Evolutionary conservation across 2,113 vertebrate genomes (phyloP).

Genomic region (Mormyrus lacerda): DNA sequence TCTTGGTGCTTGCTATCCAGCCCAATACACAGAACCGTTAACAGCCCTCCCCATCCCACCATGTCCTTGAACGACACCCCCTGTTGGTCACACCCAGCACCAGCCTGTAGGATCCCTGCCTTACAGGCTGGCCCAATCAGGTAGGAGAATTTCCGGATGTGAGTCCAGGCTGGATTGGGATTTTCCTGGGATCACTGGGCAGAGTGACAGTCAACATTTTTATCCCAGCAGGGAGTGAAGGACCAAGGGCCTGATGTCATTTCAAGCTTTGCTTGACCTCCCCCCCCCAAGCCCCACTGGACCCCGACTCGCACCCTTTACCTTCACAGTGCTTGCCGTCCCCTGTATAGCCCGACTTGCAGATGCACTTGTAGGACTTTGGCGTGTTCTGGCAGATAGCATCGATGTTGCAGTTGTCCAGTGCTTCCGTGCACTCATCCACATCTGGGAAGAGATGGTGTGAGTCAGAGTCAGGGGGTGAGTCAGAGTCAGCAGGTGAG

Average conservation of each 20-base stretch:
- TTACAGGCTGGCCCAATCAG: not conserved
- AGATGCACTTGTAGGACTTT: conserved; percentile 74
- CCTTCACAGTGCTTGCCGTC: conserved; percentile 97
- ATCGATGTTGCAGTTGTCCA: conserved; percentile 76
- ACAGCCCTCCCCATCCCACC: conserved; percentile 33
- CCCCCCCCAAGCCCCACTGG: not conserved
- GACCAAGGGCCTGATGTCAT: not conserved
- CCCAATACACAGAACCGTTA: conserved; percentile 32
- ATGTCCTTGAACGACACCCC: not conserved
- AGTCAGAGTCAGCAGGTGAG: not conserved
- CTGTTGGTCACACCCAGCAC: not conserved
- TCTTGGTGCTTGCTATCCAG: conserved; percentile 58
- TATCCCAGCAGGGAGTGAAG: not conserved
- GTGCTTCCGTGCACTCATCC: conserved; percentile 69
- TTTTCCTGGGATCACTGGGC: not conserved
- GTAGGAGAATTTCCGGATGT: not conserved
- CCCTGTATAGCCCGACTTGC: conserved; percentile 83
- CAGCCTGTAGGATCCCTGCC: not conserved
- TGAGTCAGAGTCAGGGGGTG: not conserved
- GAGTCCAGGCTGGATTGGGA: not conserved
- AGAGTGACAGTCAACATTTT: not conserved
- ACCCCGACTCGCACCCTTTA: conserved; percentile 42
- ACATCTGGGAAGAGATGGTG: conserved; percentile 54
- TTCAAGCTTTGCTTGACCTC: not conserved
- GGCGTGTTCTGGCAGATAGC: conserved; percentile 77